Evolutionary conservation across 2,113 vertebrate genomes (phyloP).

Genomic region (Daubentonia madagascariensis): DNA sequence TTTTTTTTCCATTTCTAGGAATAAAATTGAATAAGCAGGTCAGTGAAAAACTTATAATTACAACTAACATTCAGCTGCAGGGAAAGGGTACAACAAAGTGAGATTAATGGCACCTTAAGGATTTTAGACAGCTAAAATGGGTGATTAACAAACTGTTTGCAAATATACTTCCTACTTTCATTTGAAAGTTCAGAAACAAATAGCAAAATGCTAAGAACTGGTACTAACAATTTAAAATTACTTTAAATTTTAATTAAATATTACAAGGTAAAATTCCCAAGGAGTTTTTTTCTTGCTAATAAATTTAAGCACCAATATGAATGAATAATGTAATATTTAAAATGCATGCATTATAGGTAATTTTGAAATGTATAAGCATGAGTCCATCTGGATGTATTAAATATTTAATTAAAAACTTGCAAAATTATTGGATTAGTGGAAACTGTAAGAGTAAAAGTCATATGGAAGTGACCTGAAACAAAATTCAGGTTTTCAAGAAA

Average conservation of each 20-base stretch:
- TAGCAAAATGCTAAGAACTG: not conserved
- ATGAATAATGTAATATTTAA: not conserved
- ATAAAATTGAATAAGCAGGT: not conserved
- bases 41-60: not conserved
- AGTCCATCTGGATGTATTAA: not conserved
- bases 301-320: not conserved
- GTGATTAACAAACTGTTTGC: not conserved
- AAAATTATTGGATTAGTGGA: not conserved
- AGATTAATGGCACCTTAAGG: not conserved
- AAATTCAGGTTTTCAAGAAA: not conserved
- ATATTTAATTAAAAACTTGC: not conserved
- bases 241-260: slow-evolving; percentile 3
- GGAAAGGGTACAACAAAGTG: not conserved
- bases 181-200: slow-evolving; percentile 28
- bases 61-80: not conserved
- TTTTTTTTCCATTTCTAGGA: not conserved
- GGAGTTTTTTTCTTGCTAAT: not conserved
- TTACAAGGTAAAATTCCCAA: not conserved
- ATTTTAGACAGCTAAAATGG: not conserved
- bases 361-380: slow-evolving; percentile 4
- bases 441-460: not conserved
- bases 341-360: not conserved
- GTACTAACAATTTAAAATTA: not conserved
- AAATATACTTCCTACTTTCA: not conserved
- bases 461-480: not conserved